phyloP scores from a whole-genome alignment of 1,140 invertebrate species.

The Chrysomallon squamiferum region DNA sequence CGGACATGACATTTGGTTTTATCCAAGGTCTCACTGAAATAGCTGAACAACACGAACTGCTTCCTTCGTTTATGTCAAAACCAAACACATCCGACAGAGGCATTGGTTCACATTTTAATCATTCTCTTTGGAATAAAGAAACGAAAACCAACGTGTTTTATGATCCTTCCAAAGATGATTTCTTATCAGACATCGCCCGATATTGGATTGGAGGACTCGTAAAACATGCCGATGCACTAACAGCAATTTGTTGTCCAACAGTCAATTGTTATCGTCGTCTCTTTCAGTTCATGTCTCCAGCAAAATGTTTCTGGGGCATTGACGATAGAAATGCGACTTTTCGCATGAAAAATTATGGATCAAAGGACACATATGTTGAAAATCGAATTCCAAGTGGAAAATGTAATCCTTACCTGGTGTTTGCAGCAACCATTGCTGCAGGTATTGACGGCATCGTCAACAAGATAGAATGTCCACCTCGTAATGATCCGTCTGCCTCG shows the following conservation, averaged over 20 bases:
- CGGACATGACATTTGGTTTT: neutral
- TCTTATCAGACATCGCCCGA: neutral
- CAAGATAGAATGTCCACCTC: too few species aligned
- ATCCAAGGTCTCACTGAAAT: neutral
- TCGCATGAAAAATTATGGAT: neutral
- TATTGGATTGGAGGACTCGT: neutral
- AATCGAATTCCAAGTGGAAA: slow-evolving; percentile 10
- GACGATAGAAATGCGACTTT: neutral
- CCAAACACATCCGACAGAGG: neutral
- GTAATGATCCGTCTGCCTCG: neutral
- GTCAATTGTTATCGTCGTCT: neutral
- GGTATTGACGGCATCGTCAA: too few species aligned
- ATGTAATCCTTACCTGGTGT: slow-evolving; percentile 11
- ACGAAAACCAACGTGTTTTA: neutral
- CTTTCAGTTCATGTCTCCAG: neutral
- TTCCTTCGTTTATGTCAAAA: neutral
- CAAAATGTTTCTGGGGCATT: neutral
- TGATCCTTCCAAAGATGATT: neutral
- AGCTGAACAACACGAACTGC: neutral
- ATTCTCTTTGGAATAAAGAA: neutral
- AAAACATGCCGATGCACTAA: neutral
- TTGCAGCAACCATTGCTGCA: slow-evolving; percentile 13
- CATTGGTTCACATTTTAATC: neutral
- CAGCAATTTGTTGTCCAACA: neutral
- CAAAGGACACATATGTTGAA: slow-evolving; percentile 9